phyloP scores from a whole-genome alignment of 2,797 vertebrate genomes.

The Hoplostethus mediterraneus region DNA sequence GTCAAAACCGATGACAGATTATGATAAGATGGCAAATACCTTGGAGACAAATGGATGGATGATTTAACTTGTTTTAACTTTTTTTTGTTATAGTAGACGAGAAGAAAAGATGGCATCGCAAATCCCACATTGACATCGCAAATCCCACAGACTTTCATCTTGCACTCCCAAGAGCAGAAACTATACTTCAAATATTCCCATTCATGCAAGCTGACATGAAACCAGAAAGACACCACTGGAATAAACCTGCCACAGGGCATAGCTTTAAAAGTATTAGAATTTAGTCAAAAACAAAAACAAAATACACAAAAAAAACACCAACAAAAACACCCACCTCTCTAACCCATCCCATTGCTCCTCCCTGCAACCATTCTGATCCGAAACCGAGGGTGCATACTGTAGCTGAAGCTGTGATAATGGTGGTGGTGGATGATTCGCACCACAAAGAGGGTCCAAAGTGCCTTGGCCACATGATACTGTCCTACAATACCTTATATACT shows the following conservation, averaged over 20 bases:
- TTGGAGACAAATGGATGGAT: background rate
- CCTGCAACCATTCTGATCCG: background rate
- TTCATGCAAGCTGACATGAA: background rate
- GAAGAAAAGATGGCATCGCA: background rate
- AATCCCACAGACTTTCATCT: slow-evolving; percentile 3
- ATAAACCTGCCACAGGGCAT: background rate
- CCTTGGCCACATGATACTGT: background rate
- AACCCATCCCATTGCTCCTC: background rate
- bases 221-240: background rate
- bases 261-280: background rate
- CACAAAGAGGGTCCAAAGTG: too few relatives aligned
- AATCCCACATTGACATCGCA: background rate
- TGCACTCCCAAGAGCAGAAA: background rate
- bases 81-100: background rate
- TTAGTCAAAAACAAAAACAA: background rate
- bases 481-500: background rate
- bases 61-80: slow-evolving; percentile 1
- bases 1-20: too few relatives aligned
- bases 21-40: too few relatives aligned
- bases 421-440: too few relatives aligned
- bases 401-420: background rate
- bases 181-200: background rate
- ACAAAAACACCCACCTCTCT: background rate
- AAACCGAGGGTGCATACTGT: too few relatives aligned
- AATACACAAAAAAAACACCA: background rate